These are phyloP conservation scores for Cryptocheilus praepositus DNA, from an alignment of 2,888 invertebrate species.

Conservation along the genomic window DNA sequence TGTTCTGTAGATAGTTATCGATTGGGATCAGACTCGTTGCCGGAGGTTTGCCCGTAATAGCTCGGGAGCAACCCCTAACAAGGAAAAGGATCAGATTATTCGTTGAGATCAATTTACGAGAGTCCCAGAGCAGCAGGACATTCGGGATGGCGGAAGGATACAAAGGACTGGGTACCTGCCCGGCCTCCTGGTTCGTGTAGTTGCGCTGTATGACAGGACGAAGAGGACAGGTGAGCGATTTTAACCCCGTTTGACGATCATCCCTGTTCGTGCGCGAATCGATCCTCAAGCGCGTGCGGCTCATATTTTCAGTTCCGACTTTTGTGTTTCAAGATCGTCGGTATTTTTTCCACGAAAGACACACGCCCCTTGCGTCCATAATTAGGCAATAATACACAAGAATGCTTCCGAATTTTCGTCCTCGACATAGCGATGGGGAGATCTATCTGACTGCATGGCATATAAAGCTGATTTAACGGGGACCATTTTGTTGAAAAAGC, in stretches of 20 bases:
- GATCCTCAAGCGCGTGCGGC: slow-evolving; percentile 14
- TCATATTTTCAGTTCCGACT: slow-evolving; percentile 1
- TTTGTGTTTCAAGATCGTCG: neutral
- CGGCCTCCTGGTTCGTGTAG: too few relatives aligned
- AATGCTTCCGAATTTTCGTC: neutral
- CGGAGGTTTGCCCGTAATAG: too few relatives aligned
- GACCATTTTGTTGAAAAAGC: too few relatives aligned
- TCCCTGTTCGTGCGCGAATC: neutral
- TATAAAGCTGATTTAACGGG: too few relatives aligned
- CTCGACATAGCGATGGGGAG: too few relatives aligned
- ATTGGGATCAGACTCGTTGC: too few relatives aligned
- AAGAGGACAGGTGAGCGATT: slow-evolving; percentile 32
- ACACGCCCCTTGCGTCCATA: slow-evolving; percentile 12
- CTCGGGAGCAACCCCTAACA: slow-evolving; percentile 47
- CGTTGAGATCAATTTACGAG: slow-evolving; percentile 53
- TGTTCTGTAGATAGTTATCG: too few relatives aligned
- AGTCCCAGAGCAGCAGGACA: slow-evolving; percentile 8
- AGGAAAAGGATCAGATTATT: slow-evolving; percentile 52
- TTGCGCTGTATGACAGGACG: too few relatives aligned
- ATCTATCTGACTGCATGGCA: too few relatives aligned
- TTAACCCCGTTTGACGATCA: slow-evolving; percentile 19
- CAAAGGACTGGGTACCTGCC: neutral
- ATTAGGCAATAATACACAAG: slow-evolving; percentile 14
- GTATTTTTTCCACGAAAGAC: slow-evolving; percentile 8
- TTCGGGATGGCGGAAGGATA: slow-evolving; percentile 10